phyloP scores from a whole-genome alignment of 92 coral and sea anemone genomes.

The Ricordea florida region DNA sequence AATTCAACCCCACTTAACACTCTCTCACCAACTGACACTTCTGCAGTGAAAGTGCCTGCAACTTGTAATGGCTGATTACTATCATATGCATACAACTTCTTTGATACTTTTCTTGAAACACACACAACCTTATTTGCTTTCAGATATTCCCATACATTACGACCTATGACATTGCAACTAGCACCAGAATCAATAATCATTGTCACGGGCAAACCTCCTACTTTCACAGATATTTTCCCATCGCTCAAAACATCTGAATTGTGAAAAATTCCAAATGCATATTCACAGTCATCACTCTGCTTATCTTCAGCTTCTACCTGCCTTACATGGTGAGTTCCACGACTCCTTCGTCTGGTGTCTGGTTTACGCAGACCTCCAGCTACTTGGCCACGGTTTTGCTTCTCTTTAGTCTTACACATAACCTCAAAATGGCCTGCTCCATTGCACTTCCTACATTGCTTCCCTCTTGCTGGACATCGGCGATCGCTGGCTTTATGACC shows the following conservation, averaged over 20 bases:
- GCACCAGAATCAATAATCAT: conserved; percentile 69
- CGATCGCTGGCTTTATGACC: too few relatives aligned
- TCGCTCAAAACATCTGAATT: neutral
- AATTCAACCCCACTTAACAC: conserved; percentile 21
- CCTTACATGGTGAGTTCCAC: neutral
- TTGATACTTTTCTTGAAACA: neutral
- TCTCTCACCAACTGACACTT: conserved; percentile 19
- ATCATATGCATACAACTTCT: conserved; percentile 25
- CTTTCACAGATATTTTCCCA: conserved; percentile 3
- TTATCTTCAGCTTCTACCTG: neutral
- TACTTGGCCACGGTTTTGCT: neutral
- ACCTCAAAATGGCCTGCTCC: conserved; percentile 2
- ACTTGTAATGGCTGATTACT: conserved; percentile 17
- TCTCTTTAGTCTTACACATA: conserved; percentile 14
- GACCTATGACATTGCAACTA: conserved; percentile 55
- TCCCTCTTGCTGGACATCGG: too few relatives aligned
- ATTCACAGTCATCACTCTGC: neutral
- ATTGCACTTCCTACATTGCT: too few relatives aligned
- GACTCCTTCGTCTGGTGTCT: neutral
- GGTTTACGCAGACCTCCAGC: neutral
- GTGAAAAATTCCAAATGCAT: conserved; percentile 48
- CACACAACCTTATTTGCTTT: conserved; percentile 22
- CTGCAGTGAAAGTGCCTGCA: conserved; percentile 19
- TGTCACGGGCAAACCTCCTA: conserved; percentile 35
- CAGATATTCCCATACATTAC: conserved; percentile 30